A percentile compares a stretch with the other conserved stretches of the same genome.
Conservation (phyloP, 2,797 vertebrate species). For the Rhynchotus rufescens region DNA sequence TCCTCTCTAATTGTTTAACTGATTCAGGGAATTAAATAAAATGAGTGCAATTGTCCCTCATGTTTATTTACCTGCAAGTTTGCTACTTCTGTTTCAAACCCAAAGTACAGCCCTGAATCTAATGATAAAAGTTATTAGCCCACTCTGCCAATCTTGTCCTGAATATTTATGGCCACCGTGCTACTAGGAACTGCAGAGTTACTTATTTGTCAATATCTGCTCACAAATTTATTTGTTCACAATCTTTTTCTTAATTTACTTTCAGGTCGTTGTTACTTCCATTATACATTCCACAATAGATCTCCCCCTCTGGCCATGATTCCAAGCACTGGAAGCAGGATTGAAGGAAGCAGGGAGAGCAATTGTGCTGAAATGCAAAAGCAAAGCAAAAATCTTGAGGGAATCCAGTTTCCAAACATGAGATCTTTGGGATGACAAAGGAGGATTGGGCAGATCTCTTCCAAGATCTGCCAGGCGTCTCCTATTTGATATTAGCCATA, state of each 20-base stretch:
- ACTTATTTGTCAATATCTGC: slow-evolving; percentile 37
- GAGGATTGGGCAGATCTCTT: background rate
- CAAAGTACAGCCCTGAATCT: background rate
- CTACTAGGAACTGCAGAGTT: background rate
- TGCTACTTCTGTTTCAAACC: background rate
- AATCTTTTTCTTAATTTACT: slow-evolving; percentile 12
- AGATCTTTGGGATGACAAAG: background rate
- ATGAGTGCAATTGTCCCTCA: background rate
- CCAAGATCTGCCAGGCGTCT: background rate
- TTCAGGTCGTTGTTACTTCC: background rate
- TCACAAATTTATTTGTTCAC: slow-evolving; percentile 22
- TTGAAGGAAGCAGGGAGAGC: background rate
- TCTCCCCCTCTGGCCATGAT: background rate
- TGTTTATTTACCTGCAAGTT: background rate
- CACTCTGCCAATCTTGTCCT: slow-evolving; percentile 1
- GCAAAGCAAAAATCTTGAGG: background rate
- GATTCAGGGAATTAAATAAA: slow-evolving; percentile 25
- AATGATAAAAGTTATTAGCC: slow-evolving; percentile 1
- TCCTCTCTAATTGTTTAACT: slow-evolving; percentile 4
- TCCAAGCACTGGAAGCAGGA: background rate
- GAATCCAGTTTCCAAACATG: background rate
- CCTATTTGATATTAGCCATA: background rate
- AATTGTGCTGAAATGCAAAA: background rate
- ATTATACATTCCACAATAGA: background rate
- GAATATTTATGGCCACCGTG: slow-evolving; percentile 12